Evolutionary conservation across 2,888 invertebrate species (phyloP).

Genomic region (Oasisia sp.): DNA sequence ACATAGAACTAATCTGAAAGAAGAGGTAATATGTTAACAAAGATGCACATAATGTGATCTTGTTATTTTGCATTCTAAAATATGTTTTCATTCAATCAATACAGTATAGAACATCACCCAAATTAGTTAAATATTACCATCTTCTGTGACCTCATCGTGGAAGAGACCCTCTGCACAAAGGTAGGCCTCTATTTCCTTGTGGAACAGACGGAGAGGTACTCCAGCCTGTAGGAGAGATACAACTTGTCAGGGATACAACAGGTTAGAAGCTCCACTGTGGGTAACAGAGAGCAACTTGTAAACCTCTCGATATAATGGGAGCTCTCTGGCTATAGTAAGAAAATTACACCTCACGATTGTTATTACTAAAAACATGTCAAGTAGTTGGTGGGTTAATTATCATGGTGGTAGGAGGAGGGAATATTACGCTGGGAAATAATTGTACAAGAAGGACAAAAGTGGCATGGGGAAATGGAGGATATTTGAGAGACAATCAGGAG

Average conservation of each 20-base stretch:
- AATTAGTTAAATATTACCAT: constrained; percentile 47
- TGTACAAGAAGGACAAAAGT: neutral
- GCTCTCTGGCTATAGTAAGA: neutral
- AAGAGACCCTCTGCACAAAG: constrained; percentile 61
- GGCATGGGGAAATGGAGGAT: neutral
- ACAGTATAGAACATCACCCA: neutral
- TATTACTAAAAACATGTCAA: neutral
- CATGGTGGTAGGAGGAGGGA: neutral
- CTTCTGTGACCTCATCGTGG: constrained; percentile 57
- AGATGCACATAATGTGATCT: neutral
- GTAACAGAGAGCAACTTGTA: neutral
- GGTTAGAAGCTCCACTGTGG: neutral
- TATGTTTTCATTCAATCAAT: neutral
- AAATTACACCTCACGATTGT: neutral
- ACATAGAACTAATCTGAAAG: too few species aligned
- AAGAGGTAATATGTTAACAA: too few species aligned
- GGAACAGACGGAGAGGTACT: constrained; percentile 58
- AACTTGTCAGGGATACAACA: neutral
- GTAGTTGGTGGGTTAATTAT: neutral
- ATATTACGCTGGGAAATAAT: neutral
- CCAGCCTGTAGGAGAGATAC: constrained; percentile 51
- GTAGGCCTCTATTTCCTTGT: constrained; percentile 64
- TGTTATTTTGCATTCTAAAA: neutral
- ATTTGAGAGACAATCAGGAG: neutral
- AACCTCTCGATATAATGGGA: neutral